Conservation (phyloP, 2,888 invertebrate species). For the Eulithis testata region DNA sequence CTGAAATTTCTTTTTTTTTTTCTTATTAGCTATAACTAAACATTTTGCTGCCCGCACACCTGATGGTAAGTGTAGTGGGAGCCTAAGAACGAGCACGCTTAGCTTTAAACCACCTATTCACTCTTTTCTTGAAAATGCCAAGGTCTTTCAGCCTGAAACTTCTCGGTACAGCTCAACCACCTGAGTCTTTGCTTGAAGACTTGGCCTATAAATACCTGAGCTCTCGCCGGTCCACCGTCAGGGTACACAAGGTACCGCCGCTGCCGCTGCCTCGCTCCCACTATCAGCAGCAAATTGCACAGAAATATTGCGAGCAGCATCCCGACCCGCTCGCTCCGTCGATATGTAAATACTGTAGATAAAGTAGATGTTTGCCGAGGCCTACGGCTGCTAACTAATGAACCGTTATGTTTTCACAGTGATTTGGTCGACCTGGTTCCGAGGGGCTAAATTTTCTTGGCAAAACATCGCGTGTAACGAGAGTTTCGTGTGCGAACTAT, state of each 20-base stretch:
- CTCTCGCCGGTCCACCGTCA: slow-evolving; percentile 83
- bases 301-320: slow-evolving; percentile 67
- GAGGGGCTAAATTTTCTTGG: slow-evolving; percentile 46
- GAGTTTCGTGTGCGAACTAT: slow-evolving; percentile 13
- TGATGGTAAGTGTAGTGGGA: no score
- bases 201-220: slow-evolving; percentile 72
- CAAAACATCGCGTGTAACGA: slow-evolving; percentile 44
- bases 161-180: no score
- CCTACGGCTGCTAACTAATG: slow-evolving; percentile 70
- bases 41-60: no score
- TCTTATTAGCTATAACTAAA: no score
- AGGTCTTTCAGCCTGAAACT: no score
- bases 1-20: no score
- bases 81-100: no score
- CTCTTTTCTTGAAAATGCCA: no score
- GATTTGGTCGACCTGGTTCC: slow-evolving; percentile 60
- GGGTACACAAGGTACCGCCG: slow-evolving; percentile 85
- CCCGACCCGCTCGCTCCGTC: slow-evolving; percentile 48
- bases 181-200: no score
- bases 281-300: slow-evolving; percentile 58
- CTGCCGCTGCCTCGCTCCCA: slow-evolving; percentile 62
- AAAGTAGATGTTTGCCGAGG: slow-evolving; percentile 75
- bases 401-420: slow-evolving; percentile 82
- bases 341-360: slow-evolving; percentile 68
- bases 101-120: no score